Percentiles rank a stretch among this genome's conserved stretches.
Conservation (phyloP, 2,888 invertebrate species). For the Toxonevra muliebris region DNA sequence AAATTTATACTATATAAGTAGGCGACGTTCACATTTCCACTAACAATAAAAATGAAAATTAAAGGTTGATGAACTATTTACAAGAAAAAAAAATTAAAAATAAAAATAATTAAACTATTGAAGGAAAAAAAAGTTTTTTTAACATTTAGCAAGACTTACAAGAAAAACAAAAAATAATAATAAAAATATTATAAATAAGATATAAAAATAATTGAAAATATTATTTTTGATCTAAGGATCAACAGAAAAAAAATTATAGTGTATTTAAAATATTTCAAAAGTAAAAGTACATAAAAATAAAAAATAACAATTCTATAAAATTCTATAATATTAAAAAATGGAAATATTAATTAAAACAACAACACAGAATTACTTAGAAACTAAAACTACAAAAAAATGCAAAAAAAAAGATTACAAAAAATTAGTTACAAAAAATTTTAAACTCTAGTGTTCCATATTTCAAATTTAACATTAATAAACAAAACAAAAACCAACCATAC, state of each 20-base stretch:
- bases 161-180: conserved; percentile 36
- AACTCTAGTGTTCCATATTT: conserved; percentile 57
- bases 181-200: conserved; percentile 26
- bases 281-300: conserved; percentile 18
- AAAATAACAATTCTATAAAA: conserved; percentile 1
- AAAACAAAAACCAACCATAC: conserved; percentile 33
- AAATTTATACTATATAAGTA: conserved; percentile 1
- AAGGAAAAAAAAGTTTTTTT: conserved; percentile 30
- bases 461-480: conserved; percentile 39
- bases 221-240: neutral
- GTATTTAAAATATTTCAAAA: neutral
- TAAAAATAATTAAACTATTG: conserved; percentile 32
- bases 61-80: conserved; percentile 62
- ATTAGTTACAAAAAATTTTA: conserved; percentile 27
- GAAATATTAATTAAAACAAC: neutral
- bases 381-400: neutral
- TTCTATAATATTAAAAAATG: neutral
- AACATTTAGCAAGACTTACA: conserved; percentile 54
- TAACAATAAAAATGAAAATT: conserved; percentile 50
- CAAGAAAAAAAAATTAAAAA: conserved; percentile 44
- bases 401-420: neutral
- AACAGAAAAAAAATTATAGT: neutral
- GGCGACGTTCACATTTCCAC: conserved; percentile 39
- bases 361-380: neutral
- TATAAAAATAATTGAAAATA: conserved; percentile 4